These are phyloP conservation scores for Poeciliopsis turrubarensis DNA, from an alignment of 2,113 vertebrate species.

Conservation along the genomic window DNA sequence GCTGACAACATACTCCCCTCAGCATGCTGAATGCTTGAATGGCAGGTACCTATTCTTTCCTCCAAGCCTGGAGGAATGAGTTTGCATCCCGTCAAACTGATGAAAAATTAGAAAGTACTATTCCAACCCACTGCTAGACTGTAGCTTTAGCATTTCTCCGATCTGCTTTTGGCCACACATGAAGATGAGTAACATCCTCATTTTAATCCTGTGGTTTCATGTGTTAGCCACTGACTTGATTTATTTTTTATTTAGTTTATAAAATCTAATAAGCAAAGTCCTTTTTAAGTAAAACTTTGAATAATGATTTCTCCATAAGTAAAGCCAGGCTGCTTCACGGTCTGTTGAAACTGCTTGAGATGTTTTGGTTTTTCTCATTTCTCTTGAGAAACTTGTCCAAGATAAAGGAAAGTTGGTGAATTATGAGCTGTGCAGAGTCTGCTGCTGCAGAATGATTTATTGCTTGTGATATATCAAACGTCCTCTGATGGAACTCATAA, in stretches of 20 bases:
- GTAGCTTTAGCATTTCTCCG: too few species aligned
- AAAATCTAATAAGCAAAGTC: neutral
- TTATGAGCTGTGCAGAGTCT: constrained; percentile 14
- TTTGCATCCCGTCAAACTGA: too few species aligned
- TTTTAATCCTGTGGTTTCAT: too few species aligned
- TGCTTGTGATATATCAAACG: constrained; percentile 48
- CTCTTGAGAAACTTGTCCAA: constrained; percentile 24
- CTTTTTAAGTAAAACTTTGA: neutral
- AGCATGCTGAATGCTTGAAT: too few species aligned
- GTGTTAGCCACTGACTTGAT: too few species aligned
- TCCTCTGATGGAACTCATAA: constrained; percentile 26
- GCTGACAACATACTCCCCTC: too few species aligned
- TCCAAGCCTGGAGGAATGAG: too few species aligned
- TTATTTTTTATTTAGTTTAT: neutral
- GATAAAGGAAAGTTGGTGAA: constrained; percentile 5
- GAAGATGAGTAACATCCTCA: too few species aligned
- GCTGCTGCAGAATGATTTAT: constrained; percentile 50
- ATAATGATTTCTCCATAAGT: neutral
- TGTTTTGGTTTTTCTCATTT: neutral
- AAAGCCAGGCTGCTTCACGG: neutral
- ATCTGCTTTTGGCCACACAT: too few species aligned
- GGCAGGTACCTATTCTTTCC: too few species aligned
- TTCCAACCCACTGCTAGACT: too few species aligned
- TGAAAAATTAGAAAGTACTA: too few species aligned
- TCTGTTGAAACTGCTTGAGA: neutral